These are phyloP conservation scores for Drosophila nannoptera DNA, from an alignment of 1,140 invertebrate species.

Conservation along the genomic window DNA sequence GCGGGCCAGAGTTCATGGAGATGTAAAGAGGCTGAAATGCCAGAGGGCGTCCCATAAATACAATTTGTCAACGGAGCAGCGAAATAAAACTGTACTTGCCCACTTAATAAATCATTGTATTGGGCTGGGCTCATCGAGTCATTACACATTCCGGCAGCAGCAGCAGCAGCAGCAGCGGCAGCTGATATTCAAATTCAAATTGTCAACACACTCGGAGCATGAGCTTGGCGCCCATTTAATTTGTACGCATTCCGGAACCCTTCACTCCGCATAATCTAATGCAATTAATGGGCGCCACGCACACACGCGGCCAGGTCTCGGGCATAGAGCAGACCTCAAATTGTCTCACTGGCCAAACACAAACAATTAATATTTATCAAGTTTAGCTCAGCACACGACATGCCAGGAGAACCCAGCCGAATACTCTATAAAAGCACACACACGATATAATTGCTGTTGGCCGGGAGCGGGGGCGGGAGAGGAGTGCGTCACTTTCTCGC, in stretches of 20 bases:
- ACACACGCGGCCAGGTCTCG: slow-evolving; percentile 10
- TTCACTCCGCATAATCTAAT: slow-evolving; percentile 48
- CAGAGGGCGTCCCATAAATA: slow-evolving; percentile 60
- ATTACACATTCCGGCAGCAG: slow-evolving; percentile 39
- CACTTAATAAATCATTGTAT: slow-evolving; percentile 57
- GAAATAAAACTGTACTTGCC: slow-evolving; percentile 33
- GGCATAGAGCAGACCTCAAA: slow-evolving; percentile 61
- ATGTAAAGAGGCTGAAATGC: slow-evolving; percentile 28
- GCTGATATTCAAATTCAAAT: slow-evolving; percentile 47
- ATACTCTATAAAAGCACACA: slow-evolving; percentile 18
- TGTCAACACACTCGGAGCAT: slow-evolving; percentile 25
- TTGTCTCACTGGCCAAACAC: slow-evolving; percentile 43
- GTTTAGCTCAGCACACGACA: slow-evolving; percentile 30
- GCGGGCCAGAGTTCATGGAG: slow-evolving; percentile 31
- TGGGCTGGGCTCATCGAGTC: slow-evolving; percentile 37
- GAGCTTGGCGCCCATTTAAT: slow-evolving; percentile 16
- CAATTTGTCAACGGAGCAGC: slow-evolving; percentile 47
- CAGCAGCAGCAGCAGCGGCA: slow-evolving; percentile 53
- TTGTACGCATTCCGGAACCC: slow-evolving; percentile 10
- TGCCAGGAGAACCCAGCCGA: slow-evolving; percentile 27
- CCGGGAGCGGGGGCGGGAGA: too few species aligned
- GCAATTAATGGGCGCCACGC: slow-evolving; percentile 57
- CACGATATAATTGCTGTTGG: not conserved
- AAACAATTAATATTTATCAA: slow-evolving; percentile 73
- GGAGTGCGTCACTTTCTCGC: slow-evolving; percentile 38